phyloP scores from a whole-genome alignment of 1,140 invertebrate genomes.

The Helicoverpa zea region DNA sequence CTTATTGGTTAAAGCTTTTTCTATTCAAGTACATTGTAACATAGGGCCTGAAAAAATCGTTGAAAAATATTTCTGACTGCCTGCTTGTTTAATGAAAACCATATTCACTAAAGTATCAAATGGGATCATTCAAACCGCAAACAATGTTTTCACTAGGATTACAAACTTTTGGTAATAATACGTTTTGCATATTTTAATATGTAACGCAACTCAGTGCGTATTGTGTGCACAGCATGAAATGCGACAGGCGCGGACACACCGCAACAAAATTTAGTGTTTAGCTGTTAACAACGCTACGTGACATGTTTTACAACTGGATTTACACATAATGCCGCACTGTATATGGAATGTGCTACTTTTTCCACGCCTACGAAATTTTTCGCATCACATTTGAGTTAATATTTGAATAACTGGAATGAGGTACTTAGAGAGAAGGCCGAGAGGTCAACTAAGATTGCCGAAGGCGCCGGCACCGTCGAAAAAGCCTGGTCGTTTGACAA shows the following conservation, averaged over 20 bases:
- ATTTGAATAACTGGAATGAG: background rate
- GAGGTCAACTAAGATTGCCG: no score
- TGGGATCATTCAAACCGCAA: background rate
- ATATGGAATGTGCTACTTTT: slow-evolving; percentile 3
- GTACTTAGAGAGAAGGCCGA: no score
- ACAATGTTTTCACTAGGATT: slow-evolving; percentile 14
- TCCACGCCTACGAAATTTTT: background rate
- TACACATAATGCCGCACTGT: slow-evolving; percentile 21
- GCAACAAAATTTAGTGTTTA: slow-evolving; percentile 6
- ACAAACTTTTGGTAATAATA: slow-evolving; percentile 36
- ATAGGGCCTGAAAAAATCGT: no score
- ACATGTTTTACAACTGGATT: slow-evolving; percentile 23
- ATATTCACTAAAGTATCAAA: background rate
- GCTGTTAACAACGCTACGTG: slow-evolving; percentile 23
- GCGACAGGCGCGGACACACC: slow-evolving; percentile 19
- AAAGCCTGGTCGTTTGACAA: no score
- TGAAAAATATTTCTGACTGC: no score
- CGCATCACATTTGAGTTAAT: background rate
- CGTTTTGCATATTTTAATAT: slow-evolving; percentile 29
- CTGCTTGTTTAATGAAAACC: no score
- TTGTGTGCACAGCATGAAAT: slow-evolving; percentile 30
- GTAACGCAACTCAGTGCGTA: slow-evolving; percentile 17
- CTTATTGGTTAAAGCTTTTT: background rate
- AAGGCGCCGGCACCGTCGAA: no score
- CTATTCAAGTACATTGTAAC: no score